A percentile compares a stretch with the other conserved stretches of the same genome.
Conservation (phyloP, 2,797 vertebrate species). For the Argyrosomus regius region DNA sequence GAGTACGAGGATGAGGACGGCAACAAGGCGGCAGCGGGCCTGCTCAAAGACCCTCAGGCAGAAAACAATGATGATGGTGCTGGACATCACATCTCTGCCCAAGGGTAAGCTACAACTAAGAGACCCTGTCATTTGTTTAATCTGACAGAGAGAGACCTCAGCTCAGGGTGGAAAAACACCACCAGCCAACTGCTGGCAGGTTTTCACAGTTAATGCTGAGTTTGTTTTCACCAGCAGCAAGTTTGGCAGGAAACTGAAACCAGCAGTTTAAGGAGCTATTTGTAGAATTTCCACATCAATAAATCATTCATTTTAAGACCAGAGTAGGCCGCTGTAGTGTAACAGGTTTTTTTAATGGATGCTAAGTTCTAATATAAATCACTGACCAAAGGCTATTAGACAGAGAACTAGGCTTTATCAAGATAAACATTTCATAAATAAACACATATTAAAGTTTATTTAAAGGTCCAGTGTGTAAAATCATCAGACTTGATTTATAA, state of each 20-base stretch:
- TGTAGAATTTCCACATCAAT: conserved; percentile 44
- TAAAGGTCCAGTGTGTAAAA: too few species aligned
- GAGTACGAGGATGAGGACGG: conserved; percentile 91
- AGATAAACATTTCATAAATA: not conserved
- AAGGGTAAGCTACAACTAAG: conserved; percentile 81
- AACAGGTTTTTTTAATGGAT: conserved; percentile 16
- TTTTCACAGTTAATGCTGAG: conserved; percentile 29
- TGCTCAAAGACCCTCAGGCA: conserved; percentile 46
- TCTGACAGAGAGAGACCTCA: not conserved
- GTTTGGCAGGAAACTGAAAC: conserved; percentile 29
- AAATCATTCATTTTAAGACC: conserved; percentile 35
- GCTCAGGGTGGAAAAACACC: conserved; percentile 16
- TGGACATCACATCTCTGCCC: conserved; percentile 79
- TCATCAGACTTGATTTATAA: too few species aligned
- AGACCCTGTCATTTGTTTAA: not conserved
- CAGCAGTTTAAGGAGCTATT: conserved; percentile 27
- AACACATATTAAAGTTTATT: not conserved
- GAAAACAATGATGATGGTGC: conserved; percentile 64
- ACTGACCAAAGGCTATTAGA: not conserved
- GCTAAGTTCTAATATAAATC: not conserved
- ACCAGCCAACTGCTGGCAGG: conserved; percentile 15
- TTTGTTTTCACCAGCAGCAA: conserved; percentile 33
- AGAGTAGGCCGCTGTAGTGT: conserved; percentile 4
- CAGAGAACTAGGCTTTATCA: not conserved
- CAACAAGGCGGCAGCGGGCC: conserved; percentile 50